Evolutionary conservation across 2,888 invertebrate genomes (phyloP).

Genomic region (Lasioglossum malachurum): DNA sequence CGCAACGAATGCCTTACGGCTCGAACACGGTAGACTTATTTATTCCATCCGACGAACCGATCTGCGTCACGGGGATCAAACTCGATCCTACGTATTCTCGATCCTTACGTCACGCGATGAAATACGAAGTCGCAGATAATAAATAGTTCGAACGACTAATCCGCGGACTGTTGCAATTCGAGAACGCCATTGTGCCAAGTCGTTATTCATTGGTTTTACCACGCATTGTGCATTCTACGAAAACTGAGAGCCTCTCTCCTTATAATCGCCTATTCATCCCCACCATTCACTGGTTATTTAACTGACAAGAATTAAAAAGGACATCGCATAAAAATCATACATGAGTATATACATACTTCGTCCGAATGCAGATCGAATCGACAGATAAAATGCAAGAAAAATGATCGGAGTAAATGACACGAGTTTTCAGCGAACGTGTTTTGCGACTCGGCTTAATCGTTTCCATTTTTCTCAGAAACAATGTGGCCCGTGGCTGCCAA

Average conservation of each 20-base stretch:
- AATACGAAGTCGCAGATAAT: constrained; percentile 55
- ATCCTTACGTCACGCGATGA: constrained; percentile 36
- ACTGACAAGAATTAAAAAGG: neutral
- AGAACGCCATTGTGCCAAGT: constrained; percentile 50
- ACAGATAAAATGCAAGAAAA: neutral
- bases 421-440: neutral
- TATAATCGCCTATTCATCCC: neutral
- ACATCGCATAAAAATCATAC: neutral
- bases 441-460: neutral
- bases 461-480: constrained; percentile 12
- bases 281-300: neutral
- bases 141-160: constrained; percentile 60
- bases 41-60: neutral
- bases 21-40: neutral
- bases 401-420: neutral
- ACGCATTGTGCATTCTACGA: constrained; percentile 5
- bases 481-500: constrained; percentile 22
- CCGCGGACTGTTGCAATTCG: constrained; percentile 47
- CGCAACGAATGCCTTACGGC: neutral
- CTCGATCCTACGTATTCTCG: constrained; percentile 5
- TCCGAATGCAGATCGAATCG: neutral
- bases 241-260: neutral
- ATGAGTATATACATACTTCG: neutral
- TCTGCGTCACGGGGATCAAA: constrained; percentile 24
- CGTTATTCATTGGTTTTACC: constrained; percentile 39